These are phyloP conservation scores for Rhinogobius similis DNA, from an alignment of 2,113 vertebrate genomes.

Conservation along the genomic window DNA sequence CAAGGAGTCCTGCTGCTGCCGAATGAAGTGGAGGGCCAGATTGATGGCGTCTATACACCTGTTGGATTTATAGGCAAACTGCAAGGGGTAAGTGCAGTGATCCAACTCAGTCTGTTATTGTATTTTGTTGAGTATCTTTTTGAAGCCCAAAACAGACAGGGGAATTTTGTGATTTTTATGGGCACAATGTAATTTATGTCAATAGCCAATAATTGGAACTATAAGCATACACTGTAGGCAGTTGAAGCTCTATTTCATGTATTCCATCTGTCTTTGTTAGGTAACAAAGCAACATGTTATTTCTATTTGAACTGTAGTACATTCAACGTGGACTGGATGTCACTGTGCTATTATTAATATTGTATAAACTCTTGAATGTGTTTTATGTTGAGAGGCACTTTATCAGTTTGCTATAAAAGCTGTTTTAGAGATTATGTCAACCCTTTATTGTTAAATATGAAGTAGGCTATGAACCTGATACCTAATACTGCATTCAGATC, in stretches of 20 bases:
- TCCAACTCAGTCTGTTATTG: too few species aligned
- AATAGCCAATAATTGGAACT: too few species aligned
- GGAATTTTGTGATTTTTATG: too few species aligned
- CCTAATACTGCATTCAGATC: slow-evolving; percentile 1
- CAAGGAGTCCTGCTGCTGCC: too few species aligned
- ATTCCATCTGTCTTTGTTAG: background rate
- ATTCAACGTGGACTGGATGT: background rate
- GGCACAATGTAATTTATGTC: too few species aligned
- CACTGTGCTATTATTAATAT: background rate
- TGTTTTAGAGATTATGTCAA: slow-evolving; percentile 6
- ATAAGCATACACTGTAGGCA: too few species aligned
- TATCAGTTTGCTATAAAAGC: slow-evolving; percentile 2
- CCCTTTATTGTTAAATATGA: slow-evolving; percentile 2
- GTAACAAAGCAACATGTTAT: background rate
- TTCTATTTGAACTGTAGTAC: background rate
- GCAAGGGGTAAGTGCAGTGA: too few species aligned
- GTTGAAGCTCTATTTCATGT: background rate
- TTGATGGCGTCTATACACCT: too few species aligned
- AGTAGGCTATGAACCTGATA: background rate
- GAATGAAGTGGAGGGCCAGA: too few species aligned
- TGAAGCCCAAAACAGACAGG: too few species aligned
- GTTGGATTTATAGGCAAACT: too few species aligned
- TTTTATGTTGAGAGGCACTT: slow-evolving; percentile 2
- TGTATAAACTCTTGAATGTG: background rate
- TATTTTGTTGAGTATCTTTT: too few species aligned